These are phyloP conservation scores for Cygnus olor DNA, from an alignment of 2,797 vertebrate genomes.

Conservation along the genomic window DNA sequence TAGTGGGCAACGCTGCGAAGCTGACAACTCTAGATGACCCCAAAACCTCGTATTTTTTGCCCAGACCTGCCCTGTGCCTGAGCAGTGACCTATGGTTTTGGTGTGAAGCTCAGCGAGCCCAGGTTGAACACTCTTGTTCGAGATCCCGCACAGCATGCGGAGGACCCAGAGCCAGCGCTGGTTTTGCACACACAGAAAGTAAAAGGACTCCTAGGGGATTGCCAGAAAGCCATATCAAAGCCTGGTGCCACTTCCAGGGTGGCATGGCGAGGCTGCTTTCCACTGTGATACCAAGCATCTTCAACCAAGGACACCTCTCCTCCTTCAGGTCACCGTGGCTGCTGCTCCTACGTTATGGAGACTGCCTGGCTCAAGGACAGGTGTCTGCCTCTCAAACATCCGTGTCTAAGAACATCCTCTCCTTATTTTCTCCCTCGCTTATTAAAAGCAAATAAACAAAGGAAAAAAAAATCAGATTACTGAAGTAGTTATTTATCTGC, in stretches of 20 bases:
- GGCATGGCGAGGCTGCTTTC: neutral
- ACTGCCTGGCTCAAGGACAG: neutral
- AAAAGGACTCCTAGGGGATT: neutral
- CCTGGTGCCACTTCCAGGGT: neutral
- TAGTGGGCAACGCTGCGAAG: neutral
- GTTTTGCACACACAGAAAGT: neutral
- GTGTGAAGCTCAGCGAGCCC: neutral
- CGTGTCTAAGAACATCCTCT: neutral
- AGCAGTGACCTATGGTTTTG: neutral
- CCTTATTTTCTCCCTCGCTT: neutral
- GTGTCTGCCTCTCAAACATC: neutral
- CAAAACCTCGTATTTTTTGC: neutral
- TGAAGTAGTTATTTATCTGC: conserved; percentile 45
- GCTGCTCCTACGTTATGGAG: neutral
- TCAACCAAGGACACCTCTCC: neutral
- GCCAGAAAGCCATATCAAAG: neutral
- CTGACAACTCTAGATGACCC: neutral
- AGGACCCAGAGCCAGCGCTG: neutral
- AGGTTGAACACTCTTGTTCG: neutral
- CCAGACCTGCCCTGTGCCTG: neutral
- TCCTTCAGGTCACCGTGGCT: neutral
- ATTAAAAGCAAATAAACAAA: conserved; percentile 42
- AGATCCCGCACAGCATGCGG: fast-evolving
- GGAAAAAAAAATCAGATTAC: neutral
- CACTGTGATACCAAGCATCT: fast-evolving